Evolutionary conservation across 2,888 invertebrate species (phyloP).

Genomic region (Zhengitettix transpicula): DNA sequence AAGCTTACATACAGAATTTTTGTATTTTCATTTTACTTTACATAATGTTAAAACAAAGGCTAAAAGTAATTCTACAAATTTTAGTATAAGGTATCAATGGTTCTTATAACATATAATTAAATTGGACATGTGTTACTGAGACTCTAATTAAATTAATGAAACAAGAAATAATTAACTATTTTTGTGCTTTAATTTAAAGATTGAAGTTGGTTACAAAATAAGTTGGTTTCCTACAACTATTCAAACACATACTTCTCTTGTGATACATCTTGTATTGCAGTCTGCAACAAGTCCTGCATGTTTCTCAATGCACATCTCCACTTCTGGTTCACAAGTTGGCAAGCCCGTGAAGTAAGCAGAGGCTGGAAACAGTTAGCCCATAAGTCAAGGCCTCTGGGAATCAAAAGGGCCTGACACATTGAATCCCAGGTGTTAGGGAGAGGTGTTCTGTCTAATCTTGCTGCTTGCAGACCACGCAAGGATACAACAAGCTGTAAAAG

Average conservation of each 20-base stretch:
- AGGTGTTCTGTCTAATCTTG: conserved; percentile 47
- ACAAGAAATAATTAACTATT: too few relatives aligned
- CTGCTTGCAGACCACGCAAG: conserved; percentile 52
- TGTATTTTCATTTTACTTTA: too few relatives aligned
- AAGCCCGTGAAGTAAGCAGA: conserved; percentile 49
- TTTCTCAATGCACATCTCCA: conserved; percentile 23
- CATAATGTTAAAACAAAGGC: too few relatives aligned
- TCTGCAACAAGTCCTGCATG: conserved; percentile 26
- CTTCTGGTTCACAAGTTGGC: conserved; percentile 35
- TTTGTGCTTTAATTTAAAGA: too few relatives aligned
- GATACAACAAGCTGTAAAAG: conserved; percentile 48
- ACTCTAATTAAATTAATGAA: too few relatives aligned
- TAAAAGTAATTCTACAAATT: too few relatives aligned
- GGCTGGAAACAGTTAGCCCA: conserved; percentile 61
- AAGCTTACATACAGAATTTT: too few relatives aligned
- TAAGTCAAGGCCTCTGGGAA: conserved; percentile 41
- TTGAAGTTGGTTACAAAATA: too few relatives aligned
- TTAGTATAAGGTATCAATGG: too few relatives aligned
- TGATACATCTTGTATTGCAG: background rate
- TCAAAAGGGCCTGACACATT: conserved; percentile 40
- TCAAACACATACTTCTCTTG: conserved; percentile 1
- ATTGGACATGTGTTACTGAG: too few relatives aligned
- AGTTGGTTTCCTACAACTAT: too few relatives aligned
- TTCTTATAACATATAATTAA: too few relatives aligned
- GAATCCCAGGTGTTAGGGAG: conserved; percentile 40